Conservation (phyloP, 1,140 invertebrate species). For the Drosophila melanica region DNA sequence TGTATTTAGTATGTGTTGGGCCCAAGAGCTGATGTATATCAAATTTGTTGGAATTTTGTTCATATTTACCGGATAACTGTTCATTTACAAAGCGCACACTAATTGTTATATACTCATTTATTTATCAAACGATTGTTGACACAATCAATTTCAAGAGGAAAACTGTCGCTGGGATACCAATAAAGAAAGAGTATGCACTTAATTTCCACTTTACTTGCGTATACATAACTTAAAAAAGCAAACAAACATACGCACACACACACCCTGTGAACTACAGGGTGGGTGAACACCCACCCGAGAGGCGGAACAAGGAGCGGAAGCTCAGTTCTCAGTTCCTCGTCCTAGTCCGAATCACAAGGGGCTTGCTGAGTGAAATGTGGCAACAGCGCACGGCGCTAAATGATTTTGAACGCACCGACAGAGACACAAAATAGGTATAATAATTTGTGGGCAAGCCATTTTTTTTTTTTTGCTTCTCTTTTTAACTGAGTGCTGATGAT, state of each 20-base stretch:
- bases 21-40: constrained; percentile 15
- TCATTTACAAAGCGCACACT: not conserved
- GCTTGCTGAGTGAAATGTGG: constrained; percentile 54
- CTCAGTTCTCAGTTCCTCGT: constrained; percentile 17
- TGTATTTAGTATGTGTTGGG: constrained; percentile 35
- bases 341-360: constrained; percentile 1
- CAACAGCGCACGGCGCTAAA: constrained; percentile 57
- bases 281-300: constrained; percentile 18
- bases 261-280: not conserved
- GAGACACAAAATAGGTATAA: constrained; percentile 64
- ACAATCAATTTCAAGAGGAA: not conserved
- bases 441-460: constrained; percentile 33
- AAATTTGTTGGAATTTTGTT: not conserved
- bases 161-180: not conserved
- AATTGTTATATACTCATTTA: constrained; percentile 32
- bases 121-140: constrained; percentile 13
- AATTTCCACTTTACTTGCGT: constrained; percentile 38
- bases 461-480: constrained; percentile 15
- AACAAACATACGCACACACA: constrained; percentile 7
- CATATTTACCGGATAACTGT: constrained; percentile 5
- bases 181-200: constrained; percentile 29
- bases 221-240: constrained; percentile 33
- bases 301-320: constrained; percentile 31
- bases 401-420: constrained; percentile 46
- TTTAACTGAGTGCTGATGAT: constrained; percentile 14